These are phyloP conservation scores for Leptopilina myrica DNA, from an alignment of 2,888 invertebrate species.

Conservation along the genomic window DNA sequence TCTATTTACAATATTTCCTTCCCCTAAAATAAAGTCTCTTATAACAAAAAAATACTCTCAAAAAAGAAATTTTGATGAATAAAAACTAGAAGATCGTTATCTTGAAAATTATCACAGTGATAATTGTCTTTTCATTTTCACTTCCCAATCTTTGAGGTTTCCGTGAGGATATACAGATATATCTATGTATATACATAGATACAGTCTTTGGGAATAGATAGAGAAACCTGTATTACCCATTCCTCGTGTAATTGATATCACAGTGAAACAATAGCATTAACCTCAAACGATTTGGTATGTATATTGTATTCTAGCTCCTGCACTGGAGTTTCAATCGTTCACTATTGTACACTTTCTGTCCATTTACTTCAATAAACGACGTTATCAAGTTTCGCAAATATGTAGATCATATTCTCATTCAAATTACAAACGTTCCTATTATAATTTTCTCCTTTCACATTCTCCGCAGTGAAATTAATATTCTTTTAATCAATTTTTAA, in stretches of 20 bases:
- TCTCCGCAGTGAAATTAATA: background rate
- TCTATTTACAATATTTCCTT: too few species aligned
- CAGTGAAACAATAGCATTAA: conserved; percentile 37
- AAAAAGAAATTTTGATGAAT: background rate
- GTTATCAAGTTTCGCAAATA: conserved; percentile 20
- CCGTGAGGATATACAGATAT: background rate
- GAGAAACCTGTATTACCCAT: conserved; percentile 29
- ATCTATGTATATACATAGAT: too few species aligned
- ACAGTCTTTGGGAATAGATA: conserved; percentile 1
- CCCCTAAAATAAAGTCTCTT: too few species aligned
- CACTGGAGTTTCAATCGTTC: conserved; percentile 21
- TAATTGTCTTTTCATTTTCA: too few species aligned
- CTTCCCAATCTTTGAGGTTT: background rate
- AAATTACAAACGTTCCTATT: conserved; percentile 39
- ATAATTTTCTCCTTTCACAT: conserved; percentile 17
- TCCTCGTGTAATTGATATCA: conserved; percentile 29
- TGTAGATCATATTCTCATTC: conserved; percentile 12
- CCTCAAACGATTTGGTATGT: conserved; percentile 39
- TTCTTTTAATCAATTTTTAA: too few species aligned
- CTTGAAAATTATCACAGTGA: too few species aligned
- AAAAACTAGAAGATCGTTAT: too few species aligned
- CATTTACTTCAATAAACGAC: conserved; percentile 35
- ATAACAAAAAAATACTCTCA: background rate
- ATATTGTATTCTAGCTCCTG: conserved; percentile 15
- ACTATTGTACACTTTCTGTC: conserved; percentile 25